Conservation (phyloP, 64 coral and sea anemone genomes). For the Orbicella faveolata region DNA sequence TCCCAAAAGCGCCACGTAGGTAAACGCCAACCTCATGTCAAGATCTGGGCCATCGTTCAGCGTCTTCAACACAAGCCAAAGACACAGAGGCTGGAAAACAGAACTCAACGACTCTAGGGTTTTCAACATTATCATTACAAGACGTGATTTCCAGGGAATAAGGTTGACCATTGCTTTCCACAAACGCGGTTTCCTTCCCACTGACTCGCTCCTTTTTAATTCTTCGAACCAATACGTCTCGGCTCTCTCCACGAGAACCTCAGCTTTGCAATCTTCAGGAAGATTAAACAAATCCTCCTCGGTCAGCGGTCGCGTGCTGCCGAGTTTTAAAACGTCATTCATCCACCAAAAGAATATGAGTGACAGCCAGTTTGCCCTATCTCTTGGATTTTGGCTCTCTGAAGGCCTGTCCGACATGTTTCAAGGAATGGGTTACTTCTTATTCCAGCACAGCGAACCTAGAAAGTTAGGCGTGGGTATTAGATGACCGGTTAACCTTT, state of each 20-base stretch:
- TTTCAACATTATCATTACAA: conserved; percentile 26
- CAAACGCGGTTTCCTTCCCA: neutral
- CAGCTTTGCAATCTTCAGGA: neutral
- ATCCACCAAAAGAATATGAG: conserved; percentile 36
- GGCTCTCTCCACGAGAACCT: neutral
- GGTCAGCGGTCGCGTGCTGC: neutral
- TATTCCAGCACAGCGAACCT: too few relatives aligned
- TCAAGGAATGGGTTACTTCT: neutral
- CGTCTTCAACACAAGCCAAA: neutral
- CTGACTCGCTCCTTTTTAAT: neutral
- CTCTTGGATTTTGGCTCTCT: conserved; percentile 37
- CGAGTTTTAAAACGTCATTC: neutral
- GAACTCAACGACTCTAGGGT: conserved; percentile 4
- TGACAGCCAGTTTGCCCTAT: conserved; percentile 21
- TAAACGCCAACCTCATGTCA: neutral
- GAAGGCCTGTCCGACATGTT: neutral
- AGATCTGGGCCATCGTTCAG: neutral
- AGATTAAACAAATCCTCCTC: neutral
- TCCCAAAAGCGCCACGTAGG: conserved; percentile 9
- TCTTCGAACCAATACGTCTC: conserved; percentile 20
- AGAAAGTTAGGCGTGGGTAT: too few relatives aligned
- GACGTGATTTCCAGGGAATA: conserved; percentile 4
- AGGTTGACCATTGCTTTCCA: conserved; percentile 22
- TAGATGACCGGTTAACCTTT: too few relatives aligned
- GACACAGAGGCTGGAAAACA: neutral